Evolutionary conservation across 2,888 invertebrate genomes (phyloP), one percentile per base, ranked within the genome.

Genomic region (Lasioglossum figueresi): DNA sequence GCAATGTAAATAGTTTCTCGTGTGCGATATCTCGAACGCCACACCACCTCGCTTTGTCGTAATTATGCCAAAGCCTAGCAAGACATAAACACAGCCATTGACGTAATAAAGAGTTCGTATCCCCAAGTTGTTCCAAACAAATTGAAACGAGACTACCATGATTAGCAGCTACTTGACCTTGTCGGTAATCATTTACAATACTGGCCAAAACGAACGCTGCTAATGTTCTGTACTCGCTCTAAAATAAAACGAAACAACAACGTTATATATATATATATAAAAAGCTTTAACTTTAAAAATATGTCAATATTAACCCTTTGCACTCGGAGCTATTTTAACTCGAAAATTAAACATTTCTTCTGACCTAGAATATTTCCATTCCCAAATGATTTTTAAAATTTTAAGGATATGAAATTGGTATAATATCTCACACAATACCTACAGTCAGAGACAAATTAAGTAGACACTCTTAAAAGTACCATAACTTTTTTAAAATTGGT

Each of bases 1-100:
- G 95, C 88, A 99, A 95, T 74, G 96, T 96, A 93, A 97, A 98
- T 19, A 99, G 96, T 95, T 99, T 99, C 95, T 99, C 99, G 95
- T 99, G 99, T n/a, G 99, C 99, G 91, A 97, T 97, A 95, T 99
- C 99, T 19, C 99, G 96, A 37, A 98, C 99, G 31, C 99, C 99
- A 82, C 98, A 98, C 99, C 99, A 99, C 89, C 98, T 96, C 10
- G 98, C 98, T 92, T 97, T 97, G 92, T 98, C 98, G 94, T 97
- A 98, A 93, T 98, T 97, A 92, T 98, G 97, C 99, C 99, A 99
- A 89, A 98, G 96, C 82, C 97, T 96, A 43, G 98, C 99, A 88
- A 99, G 96, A 93, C 98, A 98, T 88, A 99, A 97, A 87, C 98
- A 98, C 84, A 99, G 96, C 99, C 99, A 99, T 95, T 97, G 97